Conservation (phyloP, 2,797 vertebrate genomes). For the Sebastes hubbsi region DNA sequence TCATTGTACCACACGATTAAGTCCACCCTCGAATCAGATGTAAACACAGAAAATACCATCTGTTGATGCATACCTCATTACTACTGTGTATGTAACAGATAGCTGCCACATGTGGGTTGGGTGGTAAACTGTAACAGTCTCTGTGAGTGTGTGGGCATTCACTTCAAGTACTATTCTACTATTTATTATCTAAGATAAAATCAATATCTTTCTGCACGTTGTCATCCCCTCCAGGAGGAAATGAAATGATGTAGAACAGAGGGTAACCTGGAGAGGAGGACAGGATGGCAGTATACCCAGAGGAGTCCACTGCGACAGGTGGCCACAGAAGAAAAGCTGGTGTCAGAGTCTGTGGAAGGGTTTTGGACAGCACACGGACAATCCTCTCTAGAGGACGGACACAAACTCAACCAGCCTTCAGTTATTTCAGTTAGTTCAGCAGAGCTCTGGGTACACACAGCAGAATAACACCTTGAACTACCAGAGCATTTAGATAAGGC, state of each 20-base stretch:
- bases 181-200: slow-evolving; percentile 13
- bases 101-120: slow-evolving; percentile 35
- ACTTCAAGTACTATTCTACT: slow-evolving; percentile 6
- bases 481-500: background rate
- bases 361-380: slow-evolving; percentile 31
- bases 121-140: slow-evolving; percentile 18
- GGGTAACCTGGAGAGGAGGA: background rate
- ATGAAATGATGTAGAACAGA: background rate
- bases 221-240: background rate
- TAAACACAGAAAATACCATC: slow-evolving; percentile 56
- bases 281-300: background rate
- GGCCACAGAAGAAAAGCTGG: slow-evolving; percentile 2
- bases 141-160: slow-evolving; percentile 33
- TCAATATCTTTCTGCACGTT: background rate
- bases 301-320: slow-evolving; percentile 5
- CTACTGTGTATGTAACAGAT: slow-evolving; percentile 12
- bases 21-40: background rate
- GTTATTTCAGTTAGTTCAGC: slow-evolving; percentile 18
- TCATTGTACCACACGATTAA: background rate
- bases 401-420: slow-evolving; percentile 29
- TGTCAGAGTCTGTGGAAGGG: slow-evolving; percentile 17
- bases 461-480: background rate
- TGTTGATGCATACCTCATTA: slow-evolving; percentile 29
- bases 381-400: slow-evolving; percentile 2
- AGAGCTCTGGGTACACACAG: background rate